Evolutionary conservation across 2,113 vertebrate genomes (phyloP), one percentile per base, ranked within the genome.

Genomic region (Brachirus orientalis): DNA sequence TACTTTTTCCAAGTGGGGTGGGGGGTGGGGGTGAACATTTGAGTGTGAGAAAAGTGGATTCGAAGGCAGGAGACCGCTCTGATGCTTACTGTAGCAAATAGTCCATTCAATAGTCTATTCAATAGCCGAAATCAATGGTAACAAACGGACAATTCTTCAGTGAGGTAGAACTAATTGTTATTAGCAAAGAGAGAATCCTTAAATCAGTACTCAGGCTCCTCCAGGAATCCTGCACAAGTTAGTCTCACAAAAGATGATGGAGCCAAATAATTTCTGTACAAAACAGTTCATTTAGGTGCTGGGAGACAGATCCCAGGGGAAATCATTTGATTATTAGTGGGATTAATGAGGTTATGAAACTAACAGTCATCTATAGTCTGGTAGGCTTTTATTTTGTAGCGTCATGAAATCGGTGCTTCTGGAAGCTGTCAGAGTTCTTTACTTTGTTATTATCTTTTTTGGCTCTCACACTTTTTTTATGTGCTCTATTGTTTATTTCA

Each of bases 91-190:
- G 63, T 14, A 56, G 66, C 47, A 70, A 74, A 84, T 71, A 63
- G 47, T 45, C 64, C n/a, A n/a, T n/a, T n/a, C n/a, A n/a, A n/a
- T n/a, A n/a, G 19, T 40, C 56, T 47, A 59, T 53, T 48, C 35
- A 46, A 52, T 54, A 51, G 0, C 17, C 52, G 43, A 69, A 77
- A 66, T 83, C 77, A 48, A 56, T 76, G 71, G 48, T 28, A 73
- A 65, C 75, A 79, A 80, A 77, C 61, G 66, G 64, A 80, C 75
- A 68, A 63, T 65, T 71, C 76, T 65, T 79, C 77, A 47, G 75
- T 14, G 3, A 63, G 57, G 66, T 72, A 64, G 66, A 61, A 63
- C 79, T 81, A 84, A 85, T 70, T 72, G 64, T 82, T 83, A 86
- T 88, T 82, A 83, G 66, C 60, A 72, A 53, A 66, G 71, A 63